These are phyloP conservation scores for Anas platyrhynchos DNA, from an alignment of 2,113 vertebrate species.

Conservation along the genomic window DNA sequence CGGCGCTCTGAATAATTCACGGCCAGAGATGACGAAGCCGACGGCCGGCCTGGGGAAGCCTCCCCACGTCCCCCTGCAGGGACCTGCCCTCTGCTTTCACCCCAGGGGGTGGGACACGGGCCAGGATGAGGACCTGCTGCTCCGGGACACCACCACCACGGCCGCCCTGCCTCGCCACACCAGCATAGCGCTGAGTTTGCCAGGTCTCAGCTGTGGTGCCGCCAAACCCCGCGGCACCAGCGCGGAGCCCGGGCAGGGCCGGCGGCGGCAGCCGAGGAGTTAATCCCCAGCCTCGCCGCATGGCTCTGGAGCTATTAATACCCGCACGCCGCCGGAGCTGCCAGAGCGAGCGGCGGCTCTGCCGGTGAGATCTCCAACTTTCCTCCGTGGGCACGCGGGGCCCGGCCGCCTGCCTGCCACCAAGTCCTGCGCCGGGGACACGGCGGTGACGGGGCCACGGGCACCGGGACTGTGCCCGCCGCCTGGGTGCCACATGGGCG, in stretches of 20 bases:
- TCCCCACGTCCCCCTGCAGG: background rate
- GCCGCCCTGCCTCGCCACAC: background rate
- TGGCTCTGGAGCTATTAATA: constrained; percentile 84
- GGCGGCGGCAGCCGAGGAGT: constrained; percentile 68
- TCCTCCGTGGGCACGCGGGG: background rate
- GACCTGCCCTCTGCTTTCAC: background rate
- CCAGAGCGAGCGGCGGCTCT: constrained; percentile 65
- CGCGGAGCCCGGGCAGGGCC: background rate
- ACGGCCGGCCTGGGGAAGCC: background rate
- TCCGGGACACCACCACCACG: background rate
- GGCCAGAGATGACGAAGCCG: constrained; percentile 51
- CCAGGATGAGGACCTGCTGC: fast-evolving
- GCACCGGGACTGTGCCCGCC: fast-evolving
- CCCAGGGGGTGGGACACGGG: fast-evolving
- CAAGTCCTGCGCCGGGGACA: constrained; percentile 39
- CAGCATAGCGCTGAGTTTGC: background rate
- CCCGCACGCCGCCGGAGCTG: constrained; percentile 69
- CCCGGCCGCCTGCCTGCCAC: background rate
- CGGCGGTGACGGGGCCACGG: background rate
- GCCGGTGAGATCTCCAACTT: constrained; percentile 56
- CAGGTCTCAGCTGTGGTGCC: background rate
- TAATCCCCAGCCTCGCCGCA: constrained; percentile 73
- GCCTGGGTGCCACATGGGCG: fast-evolving
- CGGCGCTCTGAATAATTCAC: constrained; percentile 74
- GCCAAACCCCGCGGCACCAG: background rate